phyloP scores from a whole-genome alignment of 2,888 invertebrate species.

The Margaritifera margaritifera region DNA sequence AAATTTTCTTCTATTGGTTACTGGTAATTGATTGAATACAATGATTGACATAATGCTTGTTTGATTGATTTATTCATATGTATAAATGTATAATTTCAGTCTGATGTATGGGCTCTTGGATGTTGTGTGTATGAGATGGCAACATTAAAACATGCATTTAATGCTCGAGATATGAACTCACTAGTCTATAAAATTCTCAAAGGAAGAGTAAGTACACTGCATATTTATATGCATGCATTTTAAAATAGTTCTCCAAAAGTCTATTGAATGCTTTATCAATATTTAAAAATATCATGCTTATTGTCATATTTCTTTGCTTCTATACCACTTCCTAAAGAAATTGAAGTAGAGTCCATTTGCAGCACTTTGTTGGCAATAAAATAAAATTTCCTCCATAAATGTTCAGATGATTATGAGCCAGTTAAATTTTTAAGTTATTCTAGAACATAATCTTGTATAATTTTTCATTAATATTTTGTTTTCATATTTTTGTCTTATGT shows the following conservation, averaged over 20 bases:
- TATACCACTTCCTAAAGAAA: not conserved
- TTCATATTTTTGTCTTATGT: too few species aligned
- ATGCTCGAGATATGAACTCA: slow-evolving; percentile 74
- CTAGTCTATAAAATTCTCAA: slow-evolving; percentile 73
- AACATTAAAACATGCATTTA: slow-evolving; percentile 74
- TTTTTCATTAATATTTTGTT: too few species aligned
- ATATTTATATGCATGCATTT: not conserved
- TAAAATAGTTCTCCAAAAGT: not conserved
- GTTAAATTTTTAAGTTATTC: too few species aligned
- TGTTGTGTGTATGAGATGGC: slow-evolving; percentile 75
- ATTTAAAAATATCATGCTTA: not conserved
- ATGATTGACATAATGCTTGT: not conserved
- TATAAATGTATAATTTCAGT: slow-evolving; percentile 70
- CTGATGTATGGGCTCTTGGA: slow-evolving; percentile 74
- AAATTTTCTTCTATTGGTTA: not conserved
- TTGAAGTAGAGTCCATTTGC: not conserved
- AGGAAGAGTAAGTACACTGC: slow-evolving; percentile 68
- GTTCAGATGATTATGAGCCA: too few species aligned
- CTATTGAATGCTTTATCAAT: not conserved
- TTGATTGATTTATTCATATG: too few species aligned
- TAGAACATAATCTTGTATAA: too few species aligned
- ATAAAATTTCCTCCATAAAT: too few species aligned
- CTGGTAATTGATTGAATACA: not conserved
- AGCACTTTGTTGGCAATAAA: too few species aligned
- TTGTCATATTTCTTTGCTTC: not conserved